Evolutionary conservation across 2,888 invertebrate genomes (phyloP), one percentile per base, ranked within the genome.

Genomic region (Heliconius sara): DNA sequence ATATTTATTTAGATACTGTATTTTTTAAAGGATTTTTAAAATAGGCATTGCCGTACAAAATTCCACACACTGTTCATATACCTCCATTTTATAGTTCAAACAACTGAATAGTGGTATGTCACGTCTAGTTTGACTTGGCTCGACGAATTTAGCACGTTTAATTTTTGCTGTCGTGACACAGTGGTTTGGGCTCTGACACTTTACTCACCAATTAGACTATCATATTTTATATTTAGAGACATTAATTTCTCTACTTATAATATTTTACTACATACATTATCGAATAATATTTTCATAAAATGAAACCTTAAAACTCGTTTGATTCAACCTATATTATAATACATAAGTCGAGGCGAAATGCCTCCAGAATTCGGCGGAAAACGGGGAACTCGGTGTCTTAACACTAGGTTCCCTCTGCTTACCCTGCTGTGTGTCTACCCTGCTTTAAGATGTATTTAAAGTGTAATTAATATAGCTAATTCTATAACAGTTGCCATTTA

Each of bases 181-280:
- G 87, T 87, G 91, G 92, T 93, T 91, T 89, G 86, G 91, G 91
- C 92, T 89, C 89, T 88, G 89, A 84, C 87, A 88, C 89, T 92
- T 93, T 91, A 90, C 91, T 91, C 89, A 91, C 88, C 90, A 91
- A 91, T 94, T 94, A 94, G 93, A 93, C 89, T 92, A 91, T 92
- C 91, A 92, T 91, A 91, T 89, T 92, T 93, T 86, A 88, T 88
- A 83, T 86, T 83, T 72, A 19, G n/a, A 73, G 16, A n/a, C 4
- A 70, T 73, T 34, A 39, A 39, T 73, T 73, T 60, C 73, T 60
- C 34, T 52, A 30, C n/a, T 60, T 25, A 60, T 70, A 39, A 70
- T 16, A 25, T 68, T 43, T 47, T 25, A 10, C 9, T 22, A 22
- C 3, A 19, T 19, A 6, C 19, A 52, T 19, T 47, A 47, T 47